A percentile compares a stretch with the other conserved stretches of the same genome.
phyloP scores from a whole-genome alignment of 2,797 vertebrate genomes.

The Sarcophilus harrisii region DNA sequence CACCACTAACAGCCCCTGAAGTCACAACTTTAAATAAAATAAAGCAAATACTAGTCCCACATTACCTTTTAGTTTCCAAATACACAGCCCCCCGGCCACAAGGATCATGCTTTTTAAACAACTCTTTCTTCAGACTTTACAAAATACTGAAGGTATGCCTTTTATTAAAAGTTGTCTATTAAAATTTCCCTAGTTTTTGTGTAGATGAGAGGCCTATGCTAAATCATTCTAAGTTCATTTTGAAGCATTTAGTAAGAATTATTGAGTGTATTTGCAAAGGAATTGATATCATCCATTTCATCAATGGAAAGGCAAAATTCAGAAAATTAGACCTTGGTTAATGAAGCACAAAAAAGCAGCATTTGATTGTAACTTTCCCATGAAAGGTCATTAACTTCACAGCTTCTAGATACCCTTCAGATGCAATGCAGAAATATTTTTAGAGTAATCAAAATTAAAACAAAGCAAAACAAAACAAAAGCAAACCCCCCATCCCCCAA shows the following conservation, averaged over 20 bases:
- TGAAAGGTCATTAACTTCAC: too few species aligned
- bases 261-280: background rate
- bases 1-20: too few species aligned
- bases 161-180: conserved; percentile 80
- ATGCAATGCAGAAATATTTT: background rate
- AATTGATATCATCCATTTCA: background rate
- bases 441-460: background rate
- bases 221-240: conserved; percentile 47
- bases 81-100: background rate
- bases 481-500: background rate
- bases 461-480: background rate
- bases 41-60: background rate
- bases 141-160: conserved; percentile 76
- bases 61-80: background rate
- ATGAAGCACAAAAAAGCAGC: background rate
- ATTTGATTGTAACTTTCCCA: background rate
- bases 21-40: background rate
- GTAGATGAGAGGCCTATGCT: conserved; percentile 80
- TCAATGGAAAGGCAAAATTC: background rate
- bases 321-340: background rate
- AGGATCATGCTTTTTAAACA: background rate
- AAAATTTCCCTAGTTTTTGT: conserved; percentile 79
- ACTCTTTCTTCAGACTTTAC: background rate
- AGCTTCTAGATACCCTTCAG: background rate
- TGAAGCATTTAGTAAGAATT: background rate